Evolutionary conservation across 2,113 vertebrate genomes (phyloP).

Genomic region (Bettongia penicillata): DNA sequence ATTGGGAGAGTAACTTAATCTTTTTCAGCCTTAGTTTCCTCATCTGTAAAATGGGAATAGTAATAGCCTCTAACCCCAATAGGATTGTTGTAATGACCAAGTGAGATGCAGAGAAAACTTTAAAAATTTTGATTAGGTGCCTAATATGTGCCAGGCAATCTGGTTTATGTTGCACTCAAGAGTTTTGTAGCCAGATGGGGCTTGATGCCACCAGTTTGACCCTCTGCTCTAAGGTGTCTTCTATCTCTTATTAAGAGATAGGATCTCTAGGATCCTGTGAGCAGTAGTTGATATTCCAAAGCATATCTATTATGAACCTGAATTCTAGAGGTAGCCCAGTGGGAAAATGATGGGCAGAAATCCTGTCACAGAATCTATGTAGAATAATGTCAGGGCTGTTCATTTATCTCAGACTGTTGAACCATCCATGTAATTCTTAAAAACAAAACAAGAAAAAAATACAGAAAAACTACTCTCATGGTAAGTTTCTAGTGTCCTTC

Average conservation of each 20-base stretch:
- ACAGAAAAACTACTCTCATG: neutral
- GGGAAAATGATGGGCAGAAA: neutral
- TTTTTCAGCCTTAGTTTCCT: neutral
- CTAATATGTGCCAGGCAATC: neutral
- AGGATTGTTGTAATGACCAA: neutral
- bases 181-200: neutral
- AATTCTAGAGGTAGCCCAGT: neutral
- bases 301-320: neutral
- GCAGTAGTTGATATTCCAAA: neutral
- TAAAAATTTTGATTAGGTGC: neutral
- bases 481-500: neutral
- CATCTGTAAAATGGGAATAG: neutral
- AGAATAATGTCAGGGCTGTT: neutral
- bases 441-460: neutral
- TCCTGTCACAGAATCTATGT: neutral
- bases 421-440: neutral
- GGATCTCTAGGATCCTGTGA: neutral
- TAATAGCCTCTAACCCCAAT: neutral
- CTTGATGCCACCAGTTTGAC: neutral
- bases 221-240: neutral
- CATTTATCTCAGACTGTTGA: neutral
- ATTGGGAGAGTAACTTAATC: neutral
- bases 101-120: neutral
- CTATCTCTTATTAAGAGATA: too few relatives aligned
- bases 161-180: neutral